A percentile compares a stretch with the other conserved stretches of the same genome.
These are phyloP conservation scores for Sorex maritimensis DNA, from an alignment of 2,797 vertebrate species.

Conservation along the genomic window DNA sequence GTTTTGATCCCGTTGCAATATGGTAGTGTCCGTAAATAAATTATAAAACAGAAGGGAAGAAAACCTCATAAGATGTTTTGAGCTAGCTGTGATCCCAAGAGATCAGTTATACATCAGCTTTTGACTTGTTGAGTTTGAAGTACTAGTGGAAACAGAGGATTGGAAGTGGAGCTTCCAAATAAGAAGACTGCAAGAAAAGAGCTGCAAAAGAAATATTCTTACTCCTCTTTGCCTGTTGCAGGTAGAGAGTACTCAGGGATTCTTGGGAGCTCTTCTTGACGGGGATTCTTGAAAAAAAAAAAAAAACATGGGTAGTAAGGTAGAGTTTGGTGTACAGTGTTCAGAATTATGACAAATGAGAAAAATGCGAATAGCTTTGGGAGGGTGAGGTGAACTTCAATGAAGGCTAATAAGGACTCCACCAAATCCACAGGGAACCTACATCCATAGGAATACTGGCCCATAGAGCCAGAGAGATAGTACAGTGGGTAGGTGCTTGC, in stretches of 20 bases:
- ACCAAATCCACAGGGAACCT: background rate
- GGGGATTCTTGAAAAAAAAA: too few relatives aligned
- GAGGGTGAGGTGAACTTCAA: background rate
- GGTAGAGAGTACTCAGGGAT: background rate
- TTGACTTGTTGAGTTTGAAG: background rate
- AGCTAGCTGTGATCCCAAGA: background rate
- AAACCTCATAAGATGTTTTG: background rate
- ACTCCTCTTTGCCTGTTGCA: background rate
- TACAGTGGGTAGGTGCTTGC: too few relatives aligned
- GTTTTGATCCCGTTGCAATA: conserved; percentile 11
- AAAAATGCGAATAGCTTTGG: background rate
- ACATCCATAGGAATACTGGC: too few relatives aligned
- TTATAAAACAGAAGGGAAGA: background rate
- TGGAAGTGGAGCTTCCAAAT: conserved; percentile 3
- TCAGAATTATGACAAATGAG: background rate
- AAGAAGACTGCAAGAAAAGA: too few relatives aligned
- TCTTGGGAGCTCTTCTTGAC: too few relatives aligned
- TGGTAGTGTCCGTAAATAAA: background rate
- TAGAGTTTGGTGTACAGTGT: background rate
- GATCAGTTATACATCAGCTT: background rate
- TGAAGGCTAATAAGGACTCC: background rate
- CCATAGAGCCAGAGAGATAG: too few relatives aligned
- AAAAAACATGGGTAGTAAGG: too few relatives aligned
- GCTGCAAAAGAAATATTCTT: background rate
- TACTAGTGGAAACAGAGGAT: background rate